These are phyloP conservation scores for Brachylomia viminalis DNA, from an alignment of 2,888 invertebrate genomes.

Conservation along the genomic window DNA sequence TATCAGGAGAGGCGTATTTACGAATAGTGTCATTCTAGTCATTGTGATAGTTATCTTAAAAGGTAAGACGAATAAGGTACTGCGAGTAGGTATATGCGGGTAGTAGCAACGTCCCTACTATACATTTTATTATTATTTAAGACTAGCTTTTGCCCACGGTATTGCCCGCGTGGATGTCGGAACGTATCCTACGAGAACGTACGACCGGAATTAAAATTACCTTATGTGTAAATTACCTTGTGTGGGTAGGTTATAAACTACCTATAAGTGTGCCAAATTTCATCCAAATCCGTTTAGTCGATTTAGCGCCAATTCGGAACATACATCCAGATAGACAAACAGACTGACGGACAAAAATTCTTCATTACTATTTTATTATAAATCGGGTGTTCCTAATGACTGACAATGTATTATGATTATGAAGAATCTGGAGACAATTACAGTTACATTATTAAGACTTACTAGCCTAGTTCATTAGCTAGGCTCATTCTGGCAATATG, in stretches of 20 bases:
- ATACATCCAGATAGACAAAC: too few relatives aligned
- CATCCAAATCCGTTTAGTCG: too few relatives aligned
- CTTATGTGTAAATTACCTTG: too few relatives aligned
- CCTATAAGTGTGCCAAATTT: too few relatives aligned
- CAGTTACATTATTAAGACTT: background rate
- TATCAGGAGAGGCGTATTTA: slow-evolving; percentile 16
- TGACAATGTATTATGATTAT: slow-evolving; percentile 19
- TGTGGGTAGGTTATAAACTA: too few relatives aligned
- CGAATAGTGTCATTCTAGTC: background rate
- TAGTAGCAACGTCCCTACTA: background rate
- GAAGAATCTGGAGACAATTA: slow-evolving; percentile 3
- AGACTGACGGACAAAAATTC: too few relatives aligned
- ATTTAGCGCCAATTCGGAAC: too few relatives aligned
- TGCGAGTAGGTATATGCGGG: background rate
- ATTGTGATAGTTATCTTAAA: background rate
- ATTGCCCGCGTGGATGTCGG: too few relatives aligned
- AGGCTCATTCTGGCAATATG: slow-evolving; percentile 8
- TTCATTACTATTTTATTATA: too few relatives aligned
- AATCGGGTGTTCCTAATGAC: background rate
- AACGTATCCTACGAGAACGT: too few relatives aligned
- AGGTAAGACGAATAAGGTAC: background rate
- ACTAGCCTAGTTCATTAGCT: slow-evolving; percentile 24
- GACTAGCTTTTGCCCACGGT: too few relatives aligned
- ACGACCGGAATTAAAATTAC: too few relatives aligned
- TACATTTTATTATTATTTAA: background rate